These are phyloP conservation scores for Azorinus chamasolen DNA, from an alignment of 2,888 invertebrate species.

Conservation along the genomic window DNA sequence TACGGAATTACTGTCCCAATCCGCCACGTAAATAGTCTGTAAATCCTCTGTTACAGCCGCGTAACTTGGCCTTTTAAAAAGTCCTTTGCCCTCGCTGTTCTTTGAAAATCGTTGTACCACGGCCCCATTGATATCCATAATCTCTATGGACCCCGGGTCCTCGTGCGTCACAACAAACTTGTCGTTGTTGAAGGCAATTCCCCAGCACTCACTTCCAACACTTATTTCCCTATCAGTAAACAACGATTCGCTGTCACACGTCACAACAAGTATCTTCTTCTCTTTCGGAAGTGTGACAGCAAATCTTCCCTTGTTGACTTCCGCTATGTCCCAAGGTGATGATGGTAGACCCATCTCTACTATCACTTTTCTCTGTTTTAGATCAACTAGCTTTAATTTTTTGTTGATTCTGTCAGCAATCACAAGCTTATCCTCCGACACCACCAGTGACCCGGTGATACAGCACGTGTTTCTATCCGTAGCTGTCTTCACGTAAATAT, in stretches of 20 bases:
- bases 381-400: not conserved
- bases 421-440: not conserved
- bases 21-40: not conserved
- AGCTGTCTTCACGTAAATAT: not conserved
- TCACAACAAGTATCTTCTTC: not conserved
- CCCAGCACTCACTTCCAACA: not conserved
- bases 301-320: not conserved
- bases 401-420: conserved; percentile 5
- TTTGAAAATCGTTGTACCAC: not conserved
- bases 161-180: not conserved
- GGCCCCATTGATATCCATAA: too few relatives aligned
- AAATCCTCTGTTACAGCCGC: not conserved
- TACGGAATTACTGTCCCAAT: not conserved
- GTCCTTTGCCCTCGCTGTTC: not conserved
- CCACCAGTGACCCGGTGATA: not conserved
- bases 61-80: not conserved
- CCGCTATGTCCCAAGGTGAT: not conserved
- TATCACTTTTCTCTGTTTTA: not conserved
- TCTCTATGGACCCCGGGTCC: not conserved
- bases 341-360: too few relatives aligned
- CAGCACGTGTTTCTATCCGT: not conserved
- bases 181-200: not conserved
- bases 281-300: not conserved
- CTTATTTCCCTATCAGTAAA: not conserved
- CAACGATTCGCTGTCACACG: not conserved